Conservation (phyloP, 2,113 vertebrate species). For the Lepidothrix coronata region DNA sequence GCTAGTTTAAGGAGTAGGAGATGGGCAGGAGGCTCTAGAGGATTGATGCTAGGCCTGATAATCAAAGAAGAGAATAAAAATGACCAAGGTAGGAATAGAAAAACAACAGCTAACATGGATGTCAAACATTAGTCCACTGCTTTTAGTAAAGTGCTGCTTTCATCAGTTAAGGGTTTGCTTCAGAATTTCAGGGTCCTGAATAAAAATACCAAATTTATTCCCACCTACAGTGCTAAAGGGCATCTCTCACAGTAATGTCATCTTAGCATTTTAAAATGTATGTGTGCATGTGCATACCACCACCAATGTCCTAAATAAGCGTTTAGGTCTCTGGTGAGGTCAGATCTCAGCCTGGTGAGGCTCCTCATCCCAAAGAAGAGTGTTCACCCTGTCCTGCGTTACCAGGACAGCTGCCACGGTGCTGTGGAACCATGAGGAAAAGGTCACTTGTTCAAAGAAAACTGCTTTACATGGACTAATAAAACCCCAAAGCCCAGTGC, state of each 20-base stretch:
- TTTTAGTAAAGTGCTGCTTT: not conserved
- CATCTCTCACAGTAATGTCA: accelerated
- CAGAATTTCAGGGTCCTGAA: not conserved
- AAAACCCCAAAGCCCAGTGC: not conserved
- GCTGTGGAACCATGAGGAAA: not conserved
- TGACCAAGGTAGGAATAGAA: not conserved
- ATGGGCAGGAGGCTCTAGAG: not conserved
- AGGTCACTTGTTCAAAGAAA: not conserved
- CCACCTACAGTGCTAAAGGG: not conserved
- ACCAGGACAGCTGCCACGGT: not conserved
- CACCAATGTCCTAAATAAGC: not conserved
- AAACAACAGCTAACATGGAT: accelerated
- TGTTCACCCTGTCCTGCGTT: not conserved
- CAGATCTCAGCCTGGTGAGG: not conserved
- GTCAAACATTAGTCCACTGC: not conserved
- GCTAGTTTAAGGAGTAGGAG: not conserved
- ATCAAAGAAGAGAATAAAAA: not conserved
- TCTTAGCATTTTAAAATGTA: not conserved
- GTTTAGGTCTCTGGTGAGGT: not conserved
- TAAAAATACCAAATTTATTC: not conserved
- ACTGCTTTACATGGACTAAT: not conserved
- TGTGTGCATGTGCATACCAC: accelerated
- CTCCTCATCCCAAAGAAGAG: not conserved
- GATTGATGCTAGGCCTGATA: not conserved
- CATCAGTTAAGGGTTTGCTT: not conserved